phyloP scores from a whole-genome alignment of 2,113 vertebrate species.

The Penelope pileata region DNA sequence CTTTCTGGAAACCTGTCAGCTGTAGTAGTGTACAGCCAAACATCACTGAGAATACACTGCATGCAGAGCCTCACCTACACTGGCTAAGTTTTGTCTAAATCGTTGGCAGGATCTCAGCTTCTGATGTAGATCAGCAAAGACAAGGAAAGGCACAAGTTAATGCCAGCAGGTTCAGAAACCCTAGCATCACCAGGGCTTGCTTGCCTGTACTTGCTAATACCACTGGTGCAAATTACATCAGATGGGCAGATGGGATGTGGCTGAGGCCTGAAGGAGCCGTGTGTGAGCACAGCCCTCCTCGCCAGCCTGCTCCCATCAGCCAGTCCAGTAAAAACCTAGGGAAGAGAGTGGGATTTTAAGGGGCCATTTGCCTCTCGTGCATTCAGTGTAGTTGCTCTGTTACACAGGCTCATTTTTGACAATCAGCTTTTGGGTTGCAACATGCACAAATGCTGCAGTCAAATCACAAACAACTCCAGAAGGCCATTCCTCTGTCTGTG shows the following conservation, averaged over 20 bases:
- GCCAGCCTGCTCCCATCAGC: background rate
- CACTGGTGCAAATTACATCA: background rate
- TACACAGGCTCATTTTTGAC: background rate
- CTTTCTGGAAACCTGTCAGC: background rate
- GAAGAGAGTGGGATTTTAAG: background rate
- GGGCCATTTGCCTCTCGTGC: background rate
- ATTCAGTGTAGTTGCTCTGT: background rate
- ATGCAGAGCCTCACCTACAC: background rate
- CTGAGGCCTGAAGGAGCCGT: background rate
- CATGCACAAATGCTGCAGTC: background rate
- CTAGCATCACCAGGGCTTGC: background rate
- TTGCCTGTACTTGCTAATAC: background rate
- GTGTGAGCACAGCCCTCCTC: background rate
- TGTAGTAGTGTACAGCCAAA: background rate
- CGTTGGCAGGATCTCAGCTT: background rate
- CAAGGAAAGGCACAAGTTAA: background rate
- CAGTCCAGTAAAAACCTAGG: background rate
- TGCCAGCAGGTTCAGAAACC: background rate
- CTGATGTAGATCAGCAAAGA: background rate
- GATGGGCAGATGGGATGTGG: background rate
- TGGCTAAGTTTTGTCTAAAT: background rate
- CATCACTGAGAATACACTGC: background rate
- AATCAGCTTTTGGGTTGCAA: background rate
- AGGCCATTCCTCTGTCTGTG: background rate
- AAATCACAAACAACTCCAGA: background rate